Percentiles rank a stretch among this genome's conserved stretches.
Conservation (phyloP, 92 coral and sea anemone species). For the Zoanthus sansibaricus region DNA sequence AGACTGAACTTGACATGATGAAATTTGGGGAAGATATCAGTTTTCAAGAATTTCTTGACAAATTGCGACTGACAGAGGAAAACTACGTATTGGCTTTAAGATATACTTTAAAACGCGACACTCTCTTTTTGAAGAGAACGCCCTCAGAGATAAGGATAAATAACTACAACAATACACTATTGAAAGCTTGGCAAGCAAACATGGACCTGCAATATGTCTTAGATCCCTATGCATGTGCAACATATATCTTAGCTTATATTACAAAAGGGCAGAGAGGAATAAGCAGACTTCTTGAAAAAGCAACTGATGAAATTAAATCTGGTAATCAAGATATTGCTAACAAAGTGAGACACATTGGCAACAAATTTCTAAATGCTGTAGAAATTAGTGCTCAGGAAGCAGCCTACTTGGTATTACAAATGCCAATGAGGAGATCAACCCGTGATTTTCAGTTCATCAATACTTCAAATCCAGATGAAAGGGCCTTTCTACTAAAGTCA, state of each 20-base stretch:
- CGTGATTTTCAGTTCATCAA: background rate
- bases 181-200: conserved; percentile 58
- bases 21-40: conserved; percentile 33
- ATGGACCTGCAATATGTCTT: conserved; percentile 50
- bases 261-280: conserved; percentile 61
- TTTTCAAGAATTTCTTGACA: conserved; percentile 30
- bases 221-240: conserved; percentile 38
- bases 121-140: conserved; percentile 42
- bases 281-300: conserved; percentile 50
- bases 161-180: conserved; percentile 8
- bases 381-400: background rate
- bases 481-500: background rate
- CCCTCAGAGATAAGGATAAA: conserved; percentile 12
- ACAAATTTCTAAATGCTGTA: no score
- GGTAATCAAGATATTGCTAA: conserved; percentile 46
- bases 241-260: conserved; percentile 29
- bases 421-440: background rate
- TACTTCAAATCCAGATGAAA: background rate
- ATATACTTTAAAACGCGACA: conserved; percentile 35
- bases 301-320: conserved; percentile 43
- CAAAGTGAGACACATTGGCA: background rate
- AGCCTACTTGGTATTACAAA: background rate
- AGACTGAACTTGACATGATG: conserved; percentile 32
- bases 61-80: conserved; percentile 35
- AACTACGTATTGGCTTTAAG: conserved; percentile 48